These are phyloP conservation scores for Lasioglossum calceatum DNA, from an alignment of 2,888 invertebrate species.

Conservation along the genomic window DNA sequence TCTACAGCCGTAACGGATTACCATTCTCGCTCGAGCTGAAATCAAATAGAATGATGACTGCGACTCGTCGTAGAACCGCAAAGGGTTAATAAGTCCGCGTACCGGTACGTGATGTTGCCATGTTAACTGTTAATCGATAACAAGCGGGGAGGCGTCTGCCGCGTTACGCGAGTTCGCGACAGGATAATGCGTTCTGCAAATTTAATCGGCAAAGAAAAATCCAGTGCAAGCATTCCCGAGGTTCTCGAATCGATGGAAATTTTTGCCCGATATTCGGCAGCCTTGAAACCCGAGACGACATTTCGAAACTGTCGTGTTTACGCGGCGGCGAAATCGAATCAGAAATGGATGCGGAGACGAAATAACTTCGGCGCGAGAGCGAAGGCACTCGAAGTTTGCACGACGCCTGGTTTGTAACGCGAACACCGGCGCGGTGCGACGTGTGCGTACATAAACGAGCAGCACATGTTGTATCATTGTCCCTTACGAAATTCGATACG, in stretches of 20 bases:
- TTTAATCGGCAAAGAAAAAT: not conserved
- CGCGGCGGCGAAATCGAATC: not conserved
- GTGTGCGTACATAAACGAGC: conserved; percentile 6
- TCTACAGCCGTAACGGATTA: not conserved
- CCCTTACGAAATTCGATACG: conserved; percentile 67
- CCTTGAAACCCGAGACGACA: conserved; percentile 3
- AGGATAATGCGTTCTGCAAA: conserved; percentile 4
- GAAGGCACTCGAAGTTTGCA: conserved; percentile 46
- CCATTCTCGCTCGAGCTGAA: not conserved
- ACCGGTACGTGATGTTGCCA: conserved; percentile 9
- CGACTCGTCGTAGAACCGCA: conserved; percentile 8
- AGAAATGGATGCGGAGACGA: conserved; percentile 12
- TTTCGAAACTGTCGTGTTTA: not conserved
- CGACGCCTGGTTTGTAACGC: conserved; percentile 45
- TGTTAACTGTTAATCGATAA: conserved; percentile 32
- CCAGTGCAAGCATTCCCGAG: too few species aligned
- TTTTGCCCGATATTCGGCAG: not conserved
- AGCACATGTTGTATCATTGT: conserved; percentile 47
- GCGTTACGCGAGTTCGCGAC: not conserved
- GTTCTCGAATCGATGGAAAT: not conserved
- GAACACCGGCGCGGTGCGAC: conserved; percentile 27
- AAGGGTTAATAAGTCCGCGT: conserved; percentile 14
- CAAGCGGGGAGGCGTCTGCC: not conserved
- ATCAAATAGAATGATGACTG: conserved; percentile 2
- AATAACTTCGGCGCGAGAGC: conserved; percentile 63